phyloP scores from a whole-genome alignment of 1,140 invertebrate species.

The Phortica variegata region DNA sequence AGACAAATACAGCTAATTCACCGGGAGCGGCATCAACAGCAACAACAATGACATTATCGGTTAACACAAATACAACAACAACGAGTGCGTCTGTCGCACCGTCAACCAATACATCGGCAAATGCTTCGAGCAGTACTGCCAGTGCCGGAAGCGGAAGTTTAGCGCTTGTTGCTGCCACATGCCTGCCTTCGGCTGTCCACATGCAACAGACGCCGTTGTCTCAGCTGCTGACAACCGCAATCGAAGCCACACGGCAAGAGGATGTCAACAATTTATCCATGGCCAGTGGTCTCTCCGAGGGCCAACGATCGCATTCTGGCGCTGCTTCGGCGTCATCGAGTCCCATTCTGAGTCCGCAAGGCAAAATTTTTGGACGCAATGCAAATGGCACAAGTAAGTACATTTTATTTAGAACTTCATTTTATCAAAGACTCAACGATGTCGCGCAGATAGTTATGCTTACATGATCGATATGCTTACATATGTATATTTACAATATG shows the following conservation, averaged over 20 bases:
- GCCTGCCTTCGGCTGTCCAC: not conserved
- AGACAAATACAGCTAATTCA: conserved; percentile 9
- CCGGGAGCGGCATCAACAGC: conserved; percentile 12
- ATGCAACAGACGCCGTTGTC: conserved; percentile 6
- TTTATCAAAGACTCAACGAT: not conserved
- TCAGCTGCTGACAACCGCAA: conserved; percentile 28
- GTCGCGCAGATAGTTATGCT: too few species aligned
- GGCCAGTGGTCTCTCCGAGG: conserved; percentile 44
- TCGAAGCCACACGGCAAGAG: conserved; percentile 34
- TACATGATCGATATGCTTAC: too few species aligned
- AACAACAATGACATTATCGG: conserved; percentile 22
- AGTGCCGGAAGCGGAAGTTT: conserved; percentile 9
- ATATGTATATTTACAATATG: not conserved
- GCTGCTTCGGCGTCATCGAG: conserved; percentile 52
- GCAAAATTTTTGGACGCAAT: conserved; percentile 57
- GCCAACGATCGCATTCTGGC: conserved; percentile 45
- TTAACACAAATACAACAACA: conserved; percentile 9
- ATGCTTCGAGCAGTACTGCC: not conserved
- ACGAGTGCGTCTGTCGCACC: not conserved
- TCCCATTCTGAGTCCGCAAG: conserved; percentile 53
- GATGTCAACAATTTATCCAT: conserved; percentile 46
- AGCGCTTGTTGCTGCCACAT: not conserved
- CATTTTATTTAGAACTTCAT: not conserved
- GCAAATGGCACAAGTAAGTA: conserved; percentile 58
- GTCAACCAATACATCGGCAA: not conserved